phyloP scores from a whole-genome alignment of 2,797 vertebrate species.

The Acanthurus tractus region DNA sequence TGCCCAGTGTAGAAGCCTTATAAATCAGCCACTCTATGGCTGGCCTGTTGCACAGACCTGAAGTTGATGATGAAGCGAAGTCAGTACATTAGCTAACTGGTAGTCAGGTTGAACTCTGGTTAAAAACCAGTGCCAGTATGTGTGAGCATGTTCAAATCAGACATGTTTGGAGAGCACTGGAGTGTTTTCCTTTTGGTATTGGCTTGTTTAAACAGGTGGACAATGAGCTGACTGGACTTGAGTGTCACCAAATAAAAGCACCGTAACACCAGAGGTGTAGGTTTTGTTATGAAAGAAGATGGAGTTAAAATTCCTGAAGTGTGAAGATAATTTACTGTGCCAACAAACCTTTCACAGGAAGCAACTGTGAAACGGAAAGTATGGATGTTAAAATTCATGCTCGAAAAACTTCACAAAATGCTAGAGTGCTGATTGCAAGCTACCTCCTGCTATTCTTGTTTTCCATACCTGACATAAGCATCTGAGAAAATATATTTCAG shows the following conservation, averaged over 20 bases:
- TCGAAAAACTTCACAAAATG: neutral
- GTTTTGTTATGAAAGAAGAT: constrained; percentile 18
- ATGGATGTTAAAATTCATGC: neutral
- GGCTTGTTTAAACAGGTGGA: constrained; percentile 49
- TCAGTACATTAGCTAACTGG: neutral
- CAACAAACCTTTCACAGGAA: constrained; percentile 6
- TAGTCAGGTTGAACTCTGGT: neutral
- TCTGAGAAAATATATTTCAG: constrained; percentile 4
- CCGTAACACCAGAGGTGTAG: neutral
- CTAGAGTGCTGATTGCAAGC: neutral
- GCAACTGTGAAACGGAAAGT: neutral
- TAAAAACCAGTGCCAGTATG: neutral
- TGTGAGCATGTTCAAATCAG: constrained; percentile 1
- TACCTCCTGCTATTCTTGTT: neutral
- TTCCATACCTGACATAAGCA: neutral
- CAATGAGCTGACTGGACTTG: neutral
- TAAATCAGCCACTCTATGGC: neutral
- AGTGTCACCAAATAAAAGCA: constrained; percentile 39
- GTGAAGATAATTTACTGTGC: neutral
- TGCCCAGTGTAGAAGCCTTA: neutral
- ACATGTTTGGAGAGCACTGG: neutral
- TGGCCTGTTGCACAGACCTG: neutral
- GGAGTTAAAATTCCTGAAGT: neutral
- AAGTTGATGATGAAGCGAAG: neutral
- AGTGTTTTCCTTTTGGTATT: constrained; percentile 14